Evolutionary conservation across 2,888 invertebrate genomes (phyloP), one percentile per base, ranked within the genome.

Genomic region (Tanypteryx hageni): DNA sequence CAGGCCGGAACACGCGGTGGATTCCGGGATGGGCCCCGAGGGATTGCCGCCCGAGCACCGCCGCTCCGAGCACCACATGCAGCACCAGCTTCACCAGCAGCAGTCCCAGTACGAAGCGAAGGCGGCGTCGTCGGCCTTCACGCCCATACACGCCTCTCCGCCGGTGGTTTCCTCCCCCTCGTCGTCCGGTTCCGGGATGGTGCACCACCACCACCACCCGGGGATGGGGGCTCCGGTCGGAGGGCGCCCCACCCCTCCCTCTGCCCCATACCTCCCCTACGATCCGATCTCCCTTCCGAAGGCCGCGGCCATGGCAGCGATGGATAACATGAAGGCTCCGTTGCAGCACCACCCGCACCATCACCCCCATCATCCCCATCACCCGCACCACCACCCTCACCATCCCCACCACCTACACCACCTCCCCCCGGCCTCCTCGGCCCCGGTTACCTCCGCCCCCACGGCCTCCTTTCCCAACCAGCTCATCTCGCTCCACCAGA

Each of bases 401-500:
- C 94, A 68, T 92, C 93, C 92, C 93, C 93, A 93, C 86, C 93
- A 94, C 91, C 93, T 94, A 92, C 94, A 94, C 83, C 94, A 94
- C 92, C 93, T 93, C 27, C 93, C 93, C 85, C 93, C 93, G n/a
- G 95, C 95, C 64, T 95, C 95, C 3, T 95, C 95, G 10, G 95
- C 95, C 92, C 94, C 95, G 22, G 58, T 95, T 95, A 94, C 94
- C 95, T 93, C 93, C 93, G 14, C 94, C 94, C 0, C 93, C 92
- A 16, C 93, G 92, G 83, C 93, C 8, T 92, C 96, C 92, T 98
- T 99, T 95, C 98, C 98, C 93, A 98, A 98, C 95, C 98, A 99
- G 95, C 96, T 99, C 95, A 99, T 99, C 95, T 98, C 99, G 94
- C 96, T 99, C 94, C 99, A 99, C 95, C 99, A 99, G 96, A 99